Percentiles rank a stretch among this genome's conserved stretches.
Conservation (phyloP, 2,888 invertebrate genomes). For the Agrilus mali region DNA sequence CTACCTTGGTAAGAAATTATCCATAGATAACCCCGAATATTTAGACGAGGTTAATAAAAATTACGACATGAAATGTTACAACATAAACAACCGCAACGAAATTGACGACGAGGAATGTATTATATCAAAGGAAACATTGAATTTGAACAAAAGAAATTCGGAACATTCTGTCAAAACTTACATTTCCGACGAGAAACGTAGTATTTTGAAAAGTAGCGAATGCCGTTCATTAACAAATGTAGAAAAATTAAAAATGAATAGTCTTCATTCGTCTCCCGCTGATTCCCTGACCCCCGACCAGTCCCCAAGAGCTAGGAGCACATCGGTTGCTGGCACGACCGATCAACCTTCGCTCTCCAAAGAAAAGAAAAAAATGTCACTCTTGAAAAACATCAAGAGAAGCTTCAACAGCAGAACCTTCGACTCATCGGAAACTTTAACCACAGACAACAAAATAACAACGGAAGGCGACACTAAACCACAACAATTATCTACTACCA, state of each 20-base stretch:
- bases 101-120: slow-evolving; percentile 21
- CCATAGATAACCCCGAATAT: slow-evolving; percentile 31
- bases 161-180: slow-evolving; percentile 28
- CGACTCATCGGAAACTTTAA: slow-evolving; percentile 11
- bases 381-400: slow-evolving; percentile 9
- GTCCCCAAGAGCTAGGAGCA: slow-evolving; percentile 3
- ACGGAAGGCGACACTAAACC: slow-evolving; percentile 6
- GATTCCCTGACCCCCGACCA: background rate
- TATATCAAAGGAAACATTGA: slow-evolving; percentile 29
- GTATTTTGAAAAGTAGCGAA: slow-evolving; percentile 28
- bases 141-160: slow-evolving; percentile 29
- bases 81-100: slow-evolving; percentile 15
- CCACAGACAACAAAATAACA: slow-evolving; percentile 8
- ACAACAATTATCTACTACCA: slow-evolving; percentile 10
- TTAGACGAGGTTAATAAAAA: slow-evolving; percentile 29
- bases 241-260: slow-evolving; percentile 23
- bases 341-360: slow-evolving; percentile 9
- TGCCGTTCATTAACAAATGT: slow-evolving; percentile 19
- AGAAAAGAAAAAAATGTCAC: slow-evolving; percentile 8
- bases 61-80: slow-evolving; percentile 25
- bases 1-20: slow-evolving; percentile 26
- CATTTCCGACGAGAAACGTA: slow-evolving; percentile 25
- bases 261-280: background rate
- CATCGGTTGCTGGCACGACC: slow-evolving; percentile 1
- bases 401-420: slow-evolving; percentile 12